Evolutionary conservation across 2,888 invertebrate species (phyloP), one percentile per base, ranked within the genome.

Genomic region (Lordiphosa andalusiaca): DNA sequence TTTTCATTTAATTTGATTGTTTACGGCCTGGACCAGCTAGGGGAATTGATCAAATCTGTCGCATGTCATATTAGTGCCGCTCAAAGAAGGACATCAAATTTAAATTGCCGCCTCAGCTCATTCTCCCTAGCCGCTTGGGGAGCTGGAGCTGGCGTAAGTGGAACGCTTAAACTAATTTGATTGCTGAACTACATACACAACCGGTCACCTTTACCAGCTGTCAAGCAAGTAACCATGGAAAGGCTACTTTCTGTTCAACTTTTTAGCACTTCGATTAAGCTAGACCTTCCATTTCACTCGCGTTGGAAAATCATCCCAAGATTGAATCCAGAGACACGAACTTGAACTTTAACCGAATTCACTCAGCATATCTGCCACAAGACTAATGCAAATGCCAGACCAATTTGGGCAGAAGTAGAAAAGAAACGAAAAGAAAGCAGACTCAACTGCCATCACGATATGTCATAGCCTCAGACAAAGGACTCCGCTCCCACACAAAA

Each of bases 391-490:
- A 66, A 66, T 36, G 39, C 56, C 51, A 57, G 39, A 73, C n/a
- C 44, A 49, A 52, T 47, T 63, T 53, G 55, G 30, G 53, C 71
- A 62, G 57, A 67, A 73, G 61, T 70, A 78, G 74, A 30, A 30
- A 30, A 30, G 30, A 30, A 30, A 69, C 36, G 35, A 37, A 58
- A 44, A 39, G 13, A 67, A 60, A 52, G 49, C 51, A 48, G 50
- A 69, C 68, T 44, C 53, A 53, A 54, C 62, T 44, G 12, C 51
- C 62, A 78, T 78, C 76, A 68, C 73, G 80, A 77, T 78, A 76
- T 76, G 72, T 78, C 71, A 68, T 57, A 66, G 73, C 39, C 13
- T 16, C 68, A 80, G 67, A 80, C 74, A 76, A 68, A 73, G 67
- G 59, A 47, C 49, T 54, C 16, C 16, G 62, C 21, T 23, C 51